Evolutionary conservation across 2,113 vertebrate species (phyloP).

Genomic region (zebrafish (Danio rerio)): GRCz12tu NC_133196.1:31753501-31754000

Average conservation of each 20-base stretch:
- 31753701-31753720: too few species aligned
- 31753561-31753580: too few species aligned
- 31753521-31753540: too few species aligned
- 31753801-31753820: constrained; percentile 35
- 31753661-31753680: too few species aligned
- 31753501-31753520: too few species aligned
- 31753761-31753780: neutral
- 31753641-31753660: too few species aligned
- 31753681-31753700: too few species aligned
- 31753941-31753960: neutral
- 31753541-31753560: too few species aligned
- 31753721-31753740: neutral
- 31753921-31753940: constrained; percentile 58
- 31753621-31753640: too few species aligned
- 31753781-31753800: constrained; percentile 41
- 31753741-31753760: constrained; percentile 30
- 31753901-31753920: constrained; percentile 30
- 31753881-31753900: constrained; percentile 49
- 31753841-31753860: constrained; percentile 46
- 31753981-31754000: neutral
- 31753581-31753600: too few species aligned
- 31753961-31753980: neutral
- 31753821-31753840: constrained; percentile 43
- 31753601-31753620: too few species aligned
- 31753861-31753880: constrained; percentile 44